Base-by-base conservation (phyloP, 2,113 vertebrate species). In the Ptilorrhoa leucosticta region DNA sequence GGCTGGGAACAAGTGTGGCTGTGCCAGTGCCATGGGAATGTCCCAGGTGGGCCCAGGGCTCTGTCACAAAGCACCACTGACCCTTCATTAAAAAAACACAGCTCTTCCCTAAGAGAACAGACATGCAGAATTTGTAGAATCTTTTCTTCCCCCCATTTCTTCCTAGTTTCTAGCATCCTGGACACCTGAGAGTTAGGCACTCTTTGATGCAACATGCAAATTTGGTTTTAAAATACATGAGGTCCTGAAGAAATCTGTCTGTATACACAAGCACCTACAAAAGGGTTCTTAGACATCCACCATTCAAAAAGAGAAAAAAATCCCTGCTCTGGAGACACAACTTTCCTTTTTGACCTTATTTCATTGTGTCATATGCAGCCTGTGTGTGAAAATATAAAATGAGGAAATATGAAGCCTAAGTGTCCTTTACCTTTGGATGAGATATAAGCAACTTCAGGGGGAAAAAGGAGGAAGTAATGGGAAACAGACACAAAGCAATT, bases 401-500 rank as follows among this genome's bases (percentile, higher is more conserved):
- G 2, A 75, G 33, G 13, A n/a, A 81, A 87, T 40, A 48, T 14
- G 42, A 69, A 57, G 28, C 31, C 6, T 4, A 45, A 57, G 23
- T 4, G 21, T 73, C 30, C 44, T 73, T 31, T 26, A 14, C 57
- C 24, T 57, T 61, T 2, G 5, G 18, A 72, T 5, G 30, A 94
- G 37, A 58, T 2, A 40, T 0, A 40, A 11, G 33, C 5, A 79
- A 21, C 15, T 68, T 33, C 0, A 3, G 27, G 5, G 15, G 20
- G 22, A 7, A 31, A 24, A 17, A 45, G 35, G 44, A 69, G 24
- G 39, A 73, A 37, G 21, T 11, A 5, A 51, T n/a, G 26, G 30
- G 17, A 78, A 96, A 58, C 15, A 57, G n/a, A 73, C n/a, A 76
- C 22, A 39, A 77, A 93, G n/a, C 4, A 7, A 75, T 78, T 50